Base-by-base conservation (phyloP, 2,888 invertebrate species). In the Ditula angustiorana region DNA sequence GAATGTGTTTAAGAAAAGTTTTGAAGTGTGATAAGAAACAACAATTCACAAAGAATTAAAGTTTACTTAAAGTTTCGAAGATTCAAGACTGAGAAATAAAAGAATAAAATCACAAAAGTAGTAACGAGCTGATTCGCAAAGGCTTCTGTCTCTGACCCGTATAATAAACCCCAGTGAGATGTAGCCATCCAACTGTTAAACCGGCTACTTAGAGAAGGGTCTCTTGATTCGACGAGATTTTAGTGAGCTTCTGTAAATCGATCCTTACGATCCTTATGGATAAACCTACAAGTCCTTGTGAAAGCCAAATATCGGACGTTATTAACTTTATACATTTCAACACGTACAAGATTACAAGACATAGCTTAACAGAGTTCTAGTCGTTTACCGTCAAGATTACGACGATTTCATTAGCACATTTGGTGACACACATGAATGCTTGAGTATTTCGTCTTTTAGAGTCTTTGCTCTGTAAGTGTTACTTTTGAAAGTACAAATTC, bases 191-290 rank as follows among this genome's bases (percentile, higher is more conserved):
- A 16, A 44, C 41, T 30, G 62, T 56, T 37, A 41, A 63, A 63
- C 41, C 33, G 41, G 46, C 46, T 63, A 46, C 63, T 50, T 63
- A 50, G 62, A 16, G 26, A 44, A 50, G 63, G 63, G 41, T 19
- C 19, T 50, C 61, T 50, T 50, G 57, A 52, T 58, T 58, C 28
- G 57, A 35, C 30, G 62, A 28, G 50, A 56, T 61, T 56, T 55
- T 24, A 50, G 50, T 52, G 30, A 33, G 63, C 30, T 52, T 44
- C 50, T 62, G 50, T 11, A 50, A 63, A 52, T 63, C 50, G 57
- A 63, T 58, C 50, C 33, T 58, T 23, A 41, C 41, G 19, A 41
- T 41, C 41, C 41, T 19, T 19, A 8, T 26, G 53, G 33, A 19
- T 61, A 61, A 61, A 61, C 53, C 44, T 33, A 16, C 13, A 5